These are phyloP conservation scores for Staurois parvus DNA, from an alignment of 2,797 vertebrate species.

Conservation along the genomic window DNA sequence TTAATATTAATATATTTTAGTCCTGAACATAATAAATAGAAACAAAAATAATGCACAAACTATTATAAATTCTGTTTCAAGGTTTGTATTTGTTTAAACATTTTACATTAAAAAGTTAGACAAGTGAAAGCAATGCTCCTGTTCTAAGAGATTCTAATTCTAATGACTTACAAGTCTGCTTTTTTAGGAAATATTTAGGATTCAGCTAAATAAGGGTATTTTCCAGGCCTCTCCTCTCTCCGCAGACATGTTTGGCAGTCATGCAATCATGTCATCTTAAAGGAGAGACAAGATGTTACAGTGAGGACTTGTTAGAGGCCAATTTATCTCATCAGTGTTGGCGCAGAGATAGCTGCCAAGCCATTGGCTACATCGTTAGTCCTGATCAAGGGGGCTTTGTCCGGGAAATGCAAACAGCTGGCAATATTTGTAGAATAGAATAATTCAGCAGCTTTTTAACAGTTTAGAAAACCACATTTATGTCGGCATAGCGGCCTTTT, in stretches of 20 bases:
- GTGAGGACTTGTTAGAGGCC: constrained; percentile 53
- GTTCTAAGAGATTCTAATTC: neutral
- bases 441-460: constrained; percentile 44
- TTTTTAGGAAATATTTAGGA: constrained; percentile 10
- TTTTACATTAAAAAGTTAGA: neutral
- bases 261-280: constrained; percentile 44
- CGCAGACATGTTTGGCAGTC: constrained; percentile 44
- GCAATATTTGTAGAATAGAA: constrained; percentile 50
- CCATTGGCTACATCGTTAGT: constrained; percentile 47
- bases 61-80: neutral
- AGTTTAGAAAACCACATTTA: constrained; percentile 30
- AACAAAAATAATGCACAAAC: neutral
- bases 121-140: neutral
- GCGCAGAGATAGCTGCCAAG: constrained; percentile 38
- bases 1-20: neutral
- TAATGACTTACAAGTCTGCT: constrained; percentile 16
- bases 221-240: constrained; percentile 28
- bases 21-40: neutral
- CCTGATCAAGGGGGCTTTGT: constrained; percentile 53
- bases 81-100: neutral
- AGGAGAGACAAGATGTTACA: constrained; percentile 51
- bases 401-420: constrained; percentile 51
- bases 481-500: constrained; percentile 3
- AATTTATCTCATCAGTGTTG: constrained; percentile 53
- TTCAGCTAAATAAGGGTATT: constrained; percentile 23